Evolutionary conservation across 2,797 vertebrate genomes (phyloP).

Genomic region (Caiman crocodilus): DNA sequence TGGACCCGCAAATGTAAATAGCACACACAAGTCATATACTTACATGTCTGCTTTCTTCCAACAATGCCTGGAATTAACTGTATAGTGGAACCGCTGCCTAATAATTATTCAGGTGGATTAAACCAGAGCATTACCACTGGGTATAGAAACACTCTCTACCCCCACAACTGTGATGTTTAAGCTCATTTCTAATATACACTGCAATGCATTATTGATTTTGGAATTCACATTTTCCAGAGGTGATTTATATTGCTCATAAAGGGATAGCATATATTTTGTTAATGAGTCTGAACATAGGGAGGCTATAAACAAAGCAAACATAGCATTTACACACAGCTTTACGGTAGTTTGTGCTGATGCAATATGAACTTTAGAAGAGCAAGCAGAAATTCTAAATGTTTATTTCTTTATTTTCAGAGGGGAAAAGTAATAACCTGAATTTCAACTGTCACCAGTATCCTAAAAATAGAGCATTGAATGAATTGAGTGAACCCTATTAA

Average conservation of each 20-base stretch:
- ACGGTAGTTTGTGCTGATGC: not conserved
- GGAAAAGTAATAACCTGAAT: not conserved
- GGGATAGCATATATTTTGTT: accelerated
- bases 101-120: not conserved
- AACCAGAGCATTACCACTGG: accelerated
- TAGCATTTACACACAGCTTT: not conserved
- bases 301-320: accelerated
- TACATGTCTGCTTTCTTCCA: accelerated
- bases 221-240: not conserved
- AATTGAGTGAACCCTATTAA: not conserved
- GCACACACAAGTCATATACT: accelerated
- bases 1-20: accelerated
- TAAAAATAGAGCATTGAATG: not conserved
- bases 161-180: not conserved
- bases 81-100: accelerated
- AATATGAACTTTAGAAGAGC: accelerated
- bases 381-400: accelerated
- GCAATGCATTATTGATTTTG: not conserved
- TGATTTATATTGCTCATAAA: accelerated
- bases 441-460: not conserved
- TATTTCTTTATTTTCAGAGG: not conserved
- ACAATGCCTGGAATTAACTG: accelerated
- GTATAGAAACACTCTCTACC: accelerated
- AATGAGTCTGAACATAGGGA: accelerated
- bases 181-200: not conserved